These are phyloP conservation scores for Diabrotica virgifera DNA, from an alignment of 1,140 invertebrate genomes.

Conservation along the genomic window DNA sequence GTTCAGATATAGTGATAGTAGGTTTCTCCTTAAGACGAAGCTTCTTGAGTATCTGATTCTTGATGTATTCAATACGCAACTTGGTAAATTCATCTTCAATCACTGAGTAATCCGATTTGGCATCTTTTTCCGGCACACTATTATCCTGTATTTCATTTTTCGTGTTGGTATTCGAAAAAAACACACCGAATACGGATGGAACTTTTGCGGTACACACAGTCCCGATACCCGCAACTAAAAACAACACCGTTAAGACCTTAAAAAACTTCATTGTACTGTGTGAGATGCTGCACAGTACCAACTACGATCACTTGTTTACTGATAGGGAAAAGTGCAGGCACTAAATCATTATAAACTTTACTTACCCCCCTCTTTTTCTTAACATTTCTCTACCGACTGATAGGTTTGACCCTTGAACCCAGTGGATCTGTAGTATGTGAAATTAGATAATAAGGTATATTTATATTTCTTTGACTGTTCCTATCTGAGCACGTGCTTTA, in stretches of 20 bases:
- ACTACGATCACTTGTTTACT: constrained; percentile 36
- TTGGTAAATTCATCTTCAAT: constrained; percentile 54
- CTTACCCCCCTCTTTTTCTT: constrained; percentile 39
- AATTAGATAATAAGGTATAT: constrained; percentile 3
- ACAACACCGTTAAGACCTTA: constrained; percentile 17
- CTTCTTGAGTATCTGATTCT: constrained; percentile 77
- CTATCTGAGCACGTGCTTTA: not conserved
- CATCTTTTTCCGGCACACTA: constrained; percentile 26
- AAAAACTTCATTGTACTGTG: constrained; percentile 25
- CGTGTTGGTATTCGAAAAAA: constrained; percentile 28
- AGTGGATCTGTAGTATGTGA: constrained; percentile 36
- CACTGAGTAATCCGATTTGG: constrained; percentile 32
- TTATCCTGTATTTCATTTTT: constrained; percentile 33
- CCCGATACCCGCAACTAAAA: constrained; percentile 20
- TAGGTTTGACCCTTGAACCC: constrained; percentile 48
- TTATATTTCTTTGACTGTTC: not conserved
- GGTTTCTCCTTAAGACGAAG: constrained; percentile 70
- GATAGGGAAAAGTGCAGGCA: constrained; percentile 39
- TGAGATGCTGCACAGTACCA: constrained; percentile 23
- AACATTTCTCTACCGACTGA: constrained; percentile 47
- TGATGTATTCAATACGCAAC: constrained; percentile 73
- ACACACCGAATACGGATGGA: constrained; percentile 34
- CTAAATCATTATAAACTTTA: constrained; percentile 39
- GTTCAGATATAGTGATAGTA: constrained; percentile 55
- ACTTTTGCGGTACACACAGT: constrained; percentile 22